A percentile compares a stretch with the other conserved stretches of the same genome.
Evolutionary conservation across 2,888 invertebrate genomes (phyloP).

Genomic region (Calliopum simillimum): DNA sequence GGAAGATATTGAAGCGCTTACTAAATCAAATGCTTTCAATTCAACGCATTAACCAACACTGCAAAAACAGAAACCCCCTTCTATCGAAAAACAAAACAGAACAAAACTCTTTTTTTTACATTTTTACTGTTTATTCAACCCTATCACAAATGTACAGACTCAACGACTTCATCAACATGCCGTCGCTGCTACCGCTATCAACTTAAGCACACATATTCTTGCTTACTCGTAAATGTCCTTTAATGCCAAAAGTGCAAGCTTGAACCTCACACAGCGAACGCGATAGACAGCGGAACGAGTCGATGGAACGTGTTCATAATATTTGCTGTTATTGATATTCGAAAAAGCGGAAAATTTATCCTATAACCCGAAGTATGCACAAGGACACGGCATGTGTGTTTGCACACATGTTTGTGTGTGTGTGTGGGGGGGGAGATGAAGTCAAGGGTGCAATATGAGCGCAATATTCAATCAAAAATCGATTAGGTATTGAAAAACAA

Average conservation of each 20-base stretch:
- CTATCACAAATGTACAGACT: slow-evolving; percentile 31
- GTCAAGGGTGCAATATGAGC: slow-evolving; percentile 48
- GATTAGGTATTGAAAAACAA: slow-evolving; percentile 57
- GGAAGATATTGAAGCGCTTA: no score
- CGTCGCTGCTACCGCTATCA: not conserved
- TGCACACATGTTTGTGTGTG: slow-evolving; percentile 7
- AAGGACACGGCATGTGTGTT: slow-evolving; percentile 43
- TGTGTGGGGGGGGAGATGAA: slow-evolving; percentile 25
- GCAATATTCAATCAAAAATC: slow-evolving; percentile 68
- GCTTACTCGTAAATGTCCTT: no score
- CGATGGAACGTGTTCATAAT: slow-evolving; percentile 65
- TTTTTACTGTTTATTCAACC: slow-evolving; percentile 33
- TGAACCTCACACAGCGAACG: slow-evolving; percentile 26
- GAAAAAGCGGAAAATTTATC: slow-evolving; percentile 66
- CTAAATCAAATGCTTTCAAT: not conserved
- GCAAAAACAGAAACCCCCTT: slow-evolving; percentile 2
- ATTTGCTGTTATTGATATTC: slow-evolving; percentile 67
- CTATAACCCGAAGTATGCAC: slow-evolving; percentile 49
- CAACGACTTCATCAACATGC: slow-evolving; percentile 33
- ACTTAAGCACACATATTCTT: not conserved
- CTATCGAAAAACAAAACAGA: slow-evolving; percentile 8
- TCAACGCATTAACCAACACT: slow-evolving; percentile 24
- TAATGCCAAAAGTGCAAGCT: not conserved
- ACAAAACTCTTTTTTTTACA: slow-evolving; percentile 4
- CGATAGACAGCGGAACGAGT: slow-evolving; percentile 43